Evolutionary conservation across 2,888 invertebrate genomes (phyloP).

Genomic region (Megastigmus dorsalis): DNA sequence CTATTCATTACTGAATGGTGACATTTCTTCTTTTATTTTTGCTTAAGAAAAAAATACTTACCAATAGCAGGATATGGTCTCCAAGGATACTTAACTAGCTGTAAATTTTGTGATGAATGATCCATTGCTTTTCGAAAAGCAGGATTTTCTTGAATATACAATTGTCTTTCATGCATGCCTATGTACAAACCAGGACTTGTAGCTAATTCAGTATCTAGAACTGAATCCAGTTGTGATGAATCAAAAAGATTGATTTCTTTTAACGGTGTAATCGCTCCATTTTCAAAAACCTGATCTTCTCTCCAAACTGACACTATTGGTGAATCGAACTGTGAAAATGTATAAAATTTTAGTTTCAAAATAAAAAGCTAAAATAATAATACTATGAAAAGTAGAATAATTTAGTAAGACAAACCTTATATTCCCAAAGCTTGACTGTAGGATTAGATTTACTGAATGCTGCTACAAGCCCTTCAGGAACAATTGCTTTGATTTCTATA

Average conservation of each 20-base stretch:
- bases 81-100: constrained; percentile 81
- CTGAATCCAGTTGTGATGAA: constrained; percentile 76
- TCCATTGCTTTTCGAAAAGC: constrained; percentile 60
- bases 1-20: too few species aligned
- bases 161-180: constrained; percentile 88
- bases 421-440: constrained; percentile 81
- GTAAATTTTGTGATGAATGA: constrained; percentile 40
- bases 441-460: constrained; percentile 80
- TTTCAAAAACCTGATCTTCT: constrained; percentile 75
- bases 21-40: constrained; percentile 31
- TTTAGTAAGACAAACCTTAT: constrained; percentile 78
- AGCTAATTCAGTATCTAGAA: constrained; percentile 73
- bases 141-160: constrained; percentile 74
- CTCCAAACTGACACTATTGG: constrained; percentile 93
- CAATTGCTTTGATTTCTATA: constrained; percentile 79
- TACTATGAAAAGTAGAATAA: too few species aligned
- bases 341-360: constrained; percentile 9
- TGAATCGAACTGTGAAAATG: constrained; percentile 81
- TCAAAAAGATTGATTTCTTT: constrained; percentile 85
- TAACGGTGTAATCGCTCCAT: constrained; percentile 72
- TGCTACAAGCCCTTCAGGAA: constrained; percentile 84
- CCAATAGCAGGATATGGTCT: constrained; percentile 81
- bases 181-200: constrained; percentile 85
- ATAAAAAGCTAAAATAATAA: too few species aligned
- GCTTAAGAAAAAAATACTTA: constrained; percentile 59